These are phyloP conservation scores for Heterodera schachtii DNA, from an alignment of 1,140 invertebrate species.

Conservation along the genomic window DNA sequence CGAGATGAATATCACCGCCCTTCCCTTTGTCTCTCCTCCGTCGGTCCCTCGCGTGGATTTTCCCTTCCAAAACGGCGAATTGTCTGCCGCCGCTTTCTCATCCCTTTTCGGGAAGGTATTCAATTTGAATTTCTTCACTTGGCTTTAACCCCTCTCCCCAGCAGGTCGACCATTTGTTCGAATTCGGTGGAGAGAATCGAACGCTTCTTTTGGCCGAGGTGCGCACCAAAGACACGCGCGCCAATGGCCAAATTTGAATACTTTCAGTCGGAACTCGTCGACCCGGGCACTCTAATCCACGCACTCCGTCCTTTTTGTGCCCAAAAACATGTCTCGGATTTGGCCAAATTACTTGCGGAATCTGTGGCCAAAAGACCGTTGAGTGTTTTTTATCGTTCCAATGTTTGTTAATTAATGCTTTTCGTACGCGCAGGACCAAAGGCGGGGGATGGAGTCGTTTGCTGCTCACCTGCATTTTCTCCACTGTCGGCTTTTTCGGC, in stretches of 20 bases:
- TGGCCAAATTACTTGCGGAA: slow-evolving; percentile 23
- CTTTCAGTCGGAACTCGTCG: background rate
- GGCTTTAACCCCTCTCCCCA: background rate
- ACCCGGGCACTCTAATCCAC: background rate
- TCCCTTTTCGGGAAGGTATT: no score
- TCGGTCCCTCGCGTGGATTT: background rate
- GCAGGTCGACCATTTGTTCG: background rate
- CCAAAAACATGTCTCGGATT: slow-evolving; percentile 9
- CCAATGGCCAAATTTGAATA: no score
- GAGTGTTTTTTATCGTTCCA: background rate
- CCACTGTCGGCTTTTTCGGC: slow-evolving; percentile 81
- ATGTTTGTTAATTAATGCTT: background rate
- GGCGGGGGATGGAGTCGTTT: slow-evolving; percentile 11
- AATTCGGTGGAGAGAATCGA: background rate
- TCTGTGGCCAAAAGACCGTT: slow-evolving; percentile 21
- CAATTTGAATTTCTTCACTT: no score
- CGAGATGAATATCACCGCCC: background rate
- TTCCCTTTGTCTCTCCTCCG: background rate
- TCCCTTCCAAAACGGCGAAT: no score
- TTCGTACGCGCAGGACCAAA: background rate
- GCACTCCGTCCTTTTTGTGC: slow-evolving; percentile 17
- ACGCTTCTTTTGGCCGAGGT: background rate
- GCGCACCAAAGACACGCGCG: background rate
- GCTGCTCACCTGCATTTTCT: slow-evolving; percentile 73
- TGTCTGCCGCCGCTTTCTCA: background rate